Evolutionary conservation across 2,113 vertebrate genomes (phyloP).

Genomic region (Fulmarus glacialis): DNA sequence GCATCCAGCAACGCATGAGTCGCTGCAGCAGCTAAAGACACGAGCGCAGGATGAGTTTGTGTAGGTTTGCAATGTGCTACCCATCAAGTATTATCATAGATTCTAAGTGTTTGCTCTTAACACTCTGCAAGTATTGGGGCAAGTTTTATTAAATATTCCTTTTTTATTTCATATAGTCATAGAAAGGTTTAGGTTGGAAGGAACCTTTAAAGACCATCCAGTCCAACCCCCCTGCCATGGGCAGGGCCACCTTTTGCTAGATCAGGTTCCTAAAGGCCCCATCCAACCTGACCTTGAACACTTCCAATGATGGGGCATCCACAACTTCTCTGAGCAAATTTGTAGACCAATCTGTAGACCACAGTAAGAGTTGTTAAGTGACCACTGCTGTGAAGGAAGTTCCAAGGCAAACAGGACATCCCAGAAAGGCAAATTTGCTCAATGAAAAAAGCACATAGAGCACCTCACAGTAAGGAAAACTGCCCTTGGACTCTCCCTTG

Average conservation of each 20-base stretch:
- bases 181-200: not conserved
- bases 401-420: not conserved
- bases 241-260: fast-evolving
- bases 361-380: fast-evolving
- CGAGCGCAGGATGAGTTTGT: fast-evolving
- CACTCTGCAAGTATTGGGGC: not conserved
- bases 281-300: fast-evolving
- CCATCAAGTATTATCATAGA: no score
- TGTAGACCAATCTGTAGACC: not conserved
- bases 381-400: not conserved
- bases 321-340: not conserved
- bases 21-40: not conserved
- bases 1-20: fast-evolving
- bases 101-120: not conserved
- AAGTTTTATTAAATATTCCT: not conserved
- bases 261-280: fast-evolving
- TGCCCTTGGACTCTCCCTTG: not conserved
- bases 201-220: not conserved
- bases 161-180: not conserved
- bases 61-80: not conserved
- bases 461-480: not conserved
- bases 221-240: fast-evolving
- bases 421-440: not conserved
- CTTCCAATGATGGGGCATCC: not conserved
- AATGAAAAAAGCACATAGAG: not conserved